Base-by-base conservation (phyloP, 2,113 vertebrate species). In the Agelaius tricolor region DNA sequence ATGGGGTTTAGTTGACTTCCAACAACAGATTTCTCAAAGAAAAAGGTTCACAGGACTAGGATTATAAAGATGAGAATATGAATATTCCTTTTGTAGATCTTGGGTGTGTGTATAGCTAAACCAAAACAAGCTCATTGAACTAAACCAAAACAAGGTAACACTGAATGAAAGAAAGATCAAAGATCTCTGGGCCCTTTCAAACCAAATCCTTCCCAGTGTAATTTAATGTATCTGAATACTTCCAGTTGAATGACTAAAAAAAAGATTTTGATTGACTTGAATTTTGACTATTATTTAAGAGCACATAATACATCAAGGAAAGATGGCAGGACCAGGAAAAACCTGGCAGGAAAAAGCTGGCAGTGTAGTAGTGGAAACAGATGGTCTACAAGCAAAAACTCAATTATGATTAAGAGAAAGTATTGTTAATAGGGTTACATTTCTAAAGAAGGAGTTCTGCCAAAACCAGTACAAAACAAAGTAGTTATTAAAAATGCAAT, bases 361-460 rank as follows among this genome's bases (percentile, higher is more conserved):
- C 63, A 80, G 33, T 28, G n/a, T 8, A 24, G 59, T 55, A 46
- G 15, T 62, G 27, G 51, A 91, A 92, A 87, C 68, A 95, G 84
- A 92, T 89, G 61, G 87, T 58, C 69, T 78, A 74, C 73, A 75
- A 58, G 41, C 11, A 92, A 90, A 92, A 93, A 9, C 41, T 87
- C 31, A 68, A 65, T 76, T 88, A 72, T 49, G 71, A 83, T 96
- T 85, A 92, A 74, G 72, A 89, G 46, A 95, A 89, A 80, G 37
- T 31, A 84, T 23, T 81, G 68, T 63, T 76, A 86, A 73, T 41
- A 85, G 5, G 19, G 44, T 76, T 87, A 39, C 28, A 47, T 62
- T 87, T 89, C 80, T 71, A 87, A 84, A 93, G 66, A 37, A 71
- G 28, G 8, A 47, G 16, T 44, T 87, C 51, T 89, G 69, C 68